Percentiles rank a stretch among this genome's conserved stretches.
Conservation (phyloP, 2,113 vertebrate genomes). For the Hippopotamus amphibius region DNA sequence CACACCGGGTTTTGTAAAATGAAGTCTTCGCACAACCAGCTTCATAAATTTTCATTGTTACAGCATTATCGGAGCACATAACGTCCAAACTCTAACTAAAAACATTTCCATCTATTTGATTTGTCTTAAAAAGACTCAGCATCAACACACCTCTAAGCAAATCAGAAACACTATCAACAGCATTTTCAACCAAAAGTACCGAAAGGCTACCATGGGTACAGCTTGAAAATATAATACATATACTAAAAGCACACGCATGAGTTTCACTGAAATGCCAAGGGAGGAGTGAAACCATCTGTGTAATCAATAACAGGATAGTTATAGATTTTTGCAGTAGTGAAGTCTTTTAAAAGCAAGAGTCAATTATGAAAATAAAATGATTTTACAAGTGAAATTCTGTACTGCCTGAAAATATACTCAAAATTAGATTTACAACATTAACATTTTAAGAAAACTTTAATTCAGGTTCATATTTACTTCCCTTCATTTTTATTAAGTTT, state of each 20-base stretch:
- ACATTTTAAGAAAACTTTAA: slow-evolving; percentile 59
- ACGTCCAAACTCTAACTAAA: slow-evolving; percentile 47
- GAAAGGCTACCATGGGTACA: neutral
- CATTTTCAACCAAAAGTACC: slow-evolving; percentile 24
- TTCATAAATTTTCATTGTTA: slow-evolving; percentile 25
- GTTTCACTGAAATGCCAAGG: slow-evolving; percentile 58
- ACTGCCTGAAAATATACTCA: slow-evolving; percentile 13
- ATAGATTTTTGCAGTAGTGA: slow-evolving; percentile 66
- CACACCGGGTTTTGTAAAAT: neutral
- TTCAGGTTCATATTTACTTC: slow-evolving; percentile 32
- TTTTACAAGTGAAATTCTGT: slow-evolving; percentile 59
- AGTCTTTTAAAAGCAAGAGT: slow-evolving; percentile 73
- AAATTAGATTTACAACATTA: slow-evolving; percentile 35
- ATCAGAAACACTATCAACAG: neutral
- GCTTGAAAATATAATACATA: slow-evolving; percentile 35
- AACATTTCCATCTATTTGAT: neutral
- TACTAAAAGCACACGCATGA: slow-evolving; percentile 13
- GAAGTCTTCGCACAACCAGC: neutral
- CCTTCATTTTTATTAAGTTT: slow-evolving; percentile 35
- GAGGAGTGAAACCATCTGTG: slow-evolving; percentile 67
- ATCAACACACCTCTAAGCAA: slow-evolving; percentile 21
- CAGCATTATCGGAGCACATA: neutral
- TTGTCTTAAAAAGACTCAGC: slow-evolving; percentile 6
- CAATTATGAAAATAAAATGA: slow-evolving; percentile 77
- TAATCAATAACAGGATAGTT: slow-evolving; percentile 76